Evolutionary conservation across 2,113 vertebrate genomes (phyloP).

Genomic region (Ciconia boyciana): DNA sequence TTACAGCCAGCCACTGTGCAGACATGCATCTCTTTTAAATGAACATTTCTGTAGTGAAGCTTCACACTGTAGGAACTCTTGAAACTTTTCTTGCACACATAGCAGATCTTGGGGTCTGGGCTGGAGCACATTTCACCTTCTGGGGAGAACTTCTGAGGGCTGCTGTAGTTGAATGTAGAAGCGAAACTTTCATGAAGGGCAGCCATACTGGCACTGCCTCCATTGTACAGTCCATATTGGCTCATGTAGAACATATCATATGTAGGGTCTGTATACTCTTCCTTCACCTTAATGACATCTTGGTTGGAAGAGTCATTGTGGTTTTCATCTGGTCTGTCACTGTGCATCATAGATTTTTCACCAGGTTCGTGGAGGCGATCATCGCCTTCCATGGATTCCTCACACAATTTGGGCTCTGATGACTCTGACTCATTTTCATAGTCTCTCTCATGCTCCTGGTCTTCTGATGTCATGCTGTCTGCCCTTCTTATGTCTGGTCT

Average conservation of each 20-base stretch:
- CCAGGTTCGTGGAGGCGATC: conserved; percentile 75
- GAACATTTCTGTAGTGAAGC: conserved; percentile 99
- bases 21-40: conserved; percentile 99
- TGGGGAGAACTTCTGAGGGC: conserved; percentile 95
- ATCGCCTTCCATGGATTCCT: conserved; percentile 91
- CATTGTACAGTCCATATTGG: conserved; percentile 97
- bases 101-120: conserved; percentile 98
- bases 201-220: conserved; percentile 90
- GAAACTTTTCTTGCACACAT: conserved; percentile 99
- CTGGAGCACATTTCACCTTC: conserved; percentile 96
- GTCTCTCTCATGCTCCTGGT: conserved; percentile 95
- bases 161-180: conserved; percentile 93
- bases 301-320: conserved; percentile 86
- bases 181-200: conserved; percentile 95
- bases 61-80: conserved; percentile 99
- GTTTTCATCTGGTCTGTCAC: conserved; percentile 85
- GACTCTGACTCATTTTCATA: conserved; percentile 98
- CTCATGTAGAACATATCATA: conserved; percentile 99
- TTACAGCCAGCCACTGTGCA: conserved; percentile 99
- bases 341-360: conserved; percentile 74
- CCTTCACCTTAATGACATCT: conserved; percentile 92
- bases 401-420: conserved; percentile 92
- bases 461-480: conserved; percentile 96
- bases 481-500: conserved; percentile 88
- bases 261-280: conserved; percentile 94